Evolutionary conservation across 2,888 invertebrate species (phyloP).

Genomic region (Zelleria hepariella): DNA sequence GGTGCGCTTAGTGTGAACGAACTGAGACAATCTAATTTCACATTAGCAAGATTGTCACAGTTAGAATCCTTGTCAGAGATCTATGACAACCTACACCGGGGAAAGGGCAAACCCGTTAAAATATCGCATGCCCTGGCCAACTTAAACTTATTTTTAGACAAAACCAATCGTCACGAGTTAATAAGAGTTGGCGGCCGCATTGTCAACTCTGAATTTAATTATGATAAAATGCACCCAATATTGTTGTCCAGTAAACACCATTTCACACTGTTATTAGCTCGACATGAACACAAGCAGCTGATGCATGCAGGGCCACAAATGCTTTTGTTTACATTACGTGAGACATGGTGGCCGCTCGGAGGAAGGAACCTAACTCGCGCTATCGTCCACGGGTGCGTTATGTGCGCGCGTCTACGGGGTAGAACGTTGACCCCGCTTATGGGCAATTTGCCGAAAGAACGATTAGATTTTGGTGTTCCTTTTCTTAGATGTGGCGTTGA

Average conservation of each 20-base stretch:
- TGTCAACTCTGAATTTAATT: slow-evolving; percentile 7
- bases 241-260: slow-evolving; percentile 11
- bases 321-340: slow-evolving; percentile 7
- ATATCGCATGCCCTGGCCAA: not conserved
- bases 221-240: slow-evolving; percentile 12
- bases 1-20: slow-evolving; percentile 9
- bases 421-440: slow-evolving; percentile 12
- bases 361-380: slow-evolving; percentile 13
- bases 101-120: not conserved
- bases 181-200: slow-evolving; percentile 11
- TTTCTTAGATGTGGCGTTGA: not conserved
- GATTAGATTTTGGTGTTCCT: not conserved
- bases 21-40: not conserved
- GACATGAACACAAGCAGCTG: slow-evolving; percentile 10
- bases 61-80: not conserved
- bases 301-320: slow-evolving; percentile 14
- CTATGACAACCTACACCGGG: not conserved
- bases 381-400: slow-evolving; percentile 10
- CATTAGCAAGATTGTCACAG: slow-evolving; percentile 2
- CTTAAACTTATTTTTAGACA: slow-evolving; percentile 8
- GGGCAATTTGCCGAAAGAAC: slow-evolving; percentile 13
- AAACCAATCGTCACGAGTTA: not conserved
- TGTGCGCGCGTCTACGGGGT: slow-evolving; percentile 9
- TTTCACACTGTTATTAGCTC: slow-evolving; percentile 9
- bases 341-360: slow-evolving; percentile 13